A percentile compares a stretch with the other conserved stretches of the same genome.
Evolutionary conservation across 1,140 invertebrate genomes (phyloP).

Genomic region (Apolygus lucorum): DNA sequence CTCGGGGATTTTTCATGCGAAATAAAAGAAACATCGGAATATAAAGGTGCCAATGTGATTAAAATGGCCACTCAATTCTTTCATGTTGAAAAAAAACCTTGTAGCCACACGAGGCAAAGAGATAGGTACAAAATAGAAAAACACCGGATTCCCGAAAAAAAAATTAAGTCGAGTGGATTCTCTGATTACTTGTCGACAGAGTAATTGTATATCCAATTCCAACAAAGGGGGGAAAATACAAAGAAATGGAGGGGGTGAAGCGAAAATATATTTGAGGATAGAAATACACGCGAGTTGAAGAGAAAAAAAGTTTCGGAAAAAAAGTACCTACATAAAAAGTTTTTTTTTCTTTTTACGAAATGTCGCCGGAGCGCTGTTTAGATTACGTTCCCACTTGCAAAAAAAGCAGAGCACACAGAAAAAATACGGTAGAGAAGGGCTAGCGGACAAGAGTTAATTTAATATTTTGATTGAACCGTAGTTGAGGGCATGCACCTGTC

Average conservation of each 20-base stretch:
- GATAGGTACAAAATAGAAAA: too few relatives aligned
- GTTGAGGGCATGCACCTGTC: conserved; percentile 16
- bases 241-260: not conserved
- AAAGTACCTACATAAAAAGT: not conserved
- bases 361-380: conserved; percentile 10
- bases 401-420: not conserved
- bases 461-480: conserved; percentile 15
- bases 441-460: conserved; percentile 13
- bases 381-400: not conserved
- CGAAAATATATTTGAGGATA: not conserved
- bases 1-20: too few relatives aligned
- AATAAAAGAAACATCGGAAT: not conserved
- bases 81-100: not conserved
- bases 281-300: not conserved
- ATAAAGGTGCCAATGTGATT: not conserved
- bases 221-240: conserved; percentile 13
- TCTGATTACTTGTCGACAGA: conserved; percentile 6
- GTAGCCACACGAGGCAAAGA: too few relatives aligned
- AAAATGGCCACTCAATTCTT: not conserved
- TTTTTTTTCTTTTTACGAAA: not conserved
- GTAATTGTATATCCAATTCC: conserved; percentile 3
- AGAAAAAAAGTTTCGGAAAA: not conserved
- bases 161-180: not conserved
- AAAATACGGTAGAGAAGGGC: not conserved
- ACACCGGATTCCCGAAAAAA: not conserved